These are phyloP conservation scores for Phalera bucephala DNA, from an alignment of 2,888 invertebrate genomes.

Conservation along the genomic window DNA sequence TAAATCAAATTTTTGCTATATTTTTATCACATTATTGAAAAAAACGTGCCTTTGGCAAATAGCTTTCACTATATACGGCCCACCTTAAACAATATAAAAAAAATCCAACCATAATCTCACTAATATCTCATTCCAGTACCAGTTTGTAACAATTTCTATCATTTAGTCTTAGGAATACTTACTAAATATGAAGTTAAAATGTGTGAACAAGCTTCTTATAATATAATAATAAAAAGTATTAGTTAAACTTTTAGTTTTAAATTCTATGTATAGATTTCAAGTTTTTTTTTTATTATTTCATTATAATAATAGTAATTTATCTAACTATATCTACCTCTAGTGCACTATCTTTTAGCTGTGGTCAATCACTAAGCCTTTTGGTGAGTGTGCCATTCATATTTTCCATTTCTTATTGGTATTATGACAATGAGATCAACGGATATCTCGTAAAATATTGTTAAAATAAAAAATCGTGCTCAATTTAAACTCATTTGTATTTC, in stretches of 20 bases:
- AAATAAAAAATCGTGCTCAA: neutral
- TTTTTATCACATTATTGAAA: slow-evolving; percentile 62
- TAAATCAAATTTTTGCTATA: too few relatives aligned
- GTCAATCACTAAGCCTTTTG: slow-evolving; percentile 69
- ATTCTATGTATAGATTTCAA: slow-evolving; percentile 82
- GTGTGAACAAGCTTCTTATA: slow-evolving; percentile 82
- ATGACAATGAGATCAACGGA: too few relatives aligned
- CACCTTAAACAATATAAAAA: slow-evolving; percentile 45
- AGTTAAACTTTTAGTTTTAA: slow-evolving; percentile 79
- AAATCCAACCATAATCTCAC: slow-evolving; percentile 56
- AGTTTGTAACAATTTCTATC: slow-evolving; percentile 48
- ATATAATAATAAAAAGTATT: slow-evolving; percentile 80
- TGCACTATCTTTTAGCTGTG: slow-evolving; percentile 80
- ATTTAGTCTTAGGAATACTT: slow-evolving; percentile 70
- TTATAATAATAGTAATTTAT: slow-evolving; percentile 76
- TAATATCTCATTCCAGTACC: slow-evolving; percentile 55
- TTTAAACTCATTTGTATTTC: neutral
- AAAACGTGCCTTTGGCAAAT: slow-evolving; percentile 69
- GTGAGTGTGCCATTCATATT: slow-evolving; percentile 52
- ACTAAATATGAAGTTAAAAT: slow-evolving; percentile 81
- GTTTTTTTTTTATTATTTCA: slow-evolving; percentile 60
- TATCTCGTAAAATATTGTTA: too few relatives aligned
- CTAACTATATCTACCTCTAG: slow-evolving; percentile 78
- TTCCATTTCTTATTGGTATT: too few relatives aligned
- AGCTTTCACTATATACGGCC: slow-evolving; percentile 38